Percentiles rank a stretch among this genome's conserved stretches.
phyloP scores from a whole-genome alignment of 2,113 vertebrate genomes.

The Chionomys nivalis region DNA sequence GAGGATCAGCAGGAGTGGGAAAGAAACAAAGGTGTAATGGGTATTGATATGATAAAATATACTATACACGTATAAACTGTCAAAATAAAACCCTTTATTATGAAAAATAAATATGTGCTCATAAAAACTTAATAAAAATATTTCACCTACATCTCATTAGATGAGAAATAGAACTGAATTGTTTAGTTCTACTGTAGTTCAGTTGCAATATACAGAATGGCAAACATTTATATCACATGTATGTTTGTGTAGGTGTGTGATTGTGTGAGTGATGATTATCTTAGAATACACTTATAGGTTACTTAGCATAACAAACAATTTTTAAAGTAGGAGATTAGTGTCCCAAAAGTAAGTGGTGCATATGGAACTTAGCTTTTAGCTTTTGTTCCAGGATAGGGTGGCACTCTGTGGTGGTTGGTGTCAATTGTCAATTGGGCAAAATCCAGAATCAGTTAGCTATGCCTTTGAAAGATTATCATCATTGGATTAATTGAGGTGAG shows the following conservation, averaged over 20 bases:
- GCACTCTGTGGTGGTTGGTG: neutral
- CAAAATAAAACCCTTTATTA: neutral
- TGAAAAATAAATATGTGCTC: neutral
- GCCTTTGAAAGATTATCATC: neutral
- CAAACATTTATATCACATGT: neutral
- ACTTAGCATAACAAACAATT: neutral
- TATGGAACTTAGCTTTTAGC: neutral
- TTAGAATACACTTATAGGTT: neutral
- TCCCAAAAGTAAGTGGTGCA: neutral
- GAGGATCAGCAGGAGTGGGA: too few species aligned
- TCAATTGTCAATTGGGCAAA: neutral
- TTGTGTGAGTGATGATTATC: neutral
- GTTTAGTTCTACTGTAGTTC: neutral
- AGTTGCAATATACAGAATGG: neutral
- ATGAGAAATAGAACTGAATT: neutral
- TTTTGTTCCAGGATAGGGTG: neutral
- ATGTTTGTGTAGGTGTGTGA: neutral
- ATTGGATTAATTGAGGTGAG: neutral
- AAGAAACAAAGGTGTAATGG: neutral
- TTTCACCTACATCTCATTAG: neutral
- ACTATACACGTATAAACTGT: neutral
- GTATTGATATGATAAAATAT: neutral
- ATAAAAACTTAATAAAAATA: neutral
- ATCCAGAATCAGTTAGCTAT: neutral
- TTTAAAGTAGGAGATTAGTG: neutral